Evolutionary conservation across 2,113 vertebrate species (phyloP), one percentile per base, ranked within the genome.

Genomic region (Dascyllus trimaculatus): DNA sequence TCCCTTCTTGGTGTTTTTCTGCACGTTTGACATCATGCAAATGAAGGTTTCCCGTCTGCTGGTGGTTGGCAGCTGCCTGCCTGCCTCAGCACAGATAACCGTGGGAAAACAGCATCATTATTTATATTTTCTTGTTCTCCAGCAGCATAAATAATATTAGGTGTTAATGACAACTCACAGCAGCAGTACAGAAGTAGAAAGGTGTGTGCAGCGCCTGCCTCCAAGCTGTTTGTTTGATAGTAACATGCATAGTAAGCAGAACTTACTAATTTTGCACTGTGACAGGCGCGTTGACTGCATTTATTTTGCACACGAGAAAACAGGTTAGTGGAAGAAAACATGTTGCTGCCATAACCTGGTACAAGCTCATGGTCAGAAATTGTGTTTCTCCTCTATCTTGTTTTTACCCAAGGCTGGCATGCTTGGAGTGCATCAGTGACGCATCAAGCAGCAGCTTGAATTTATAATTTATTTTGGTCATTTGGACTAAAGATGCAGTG

Each of bases 21-120:
- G 54, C 15, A 68, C 63, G 57, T 88, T 73, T 87, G 87, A 88
- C 89, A 82, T 49, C 35, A 52, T 90, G 86, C 88, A 92, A 92
- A 93, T 89, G 81, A 88, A 82, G 78, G 35, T 60, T 73, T 67
- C 76, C 73, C 58, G 58, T 71, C 46, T 51, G 35, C 66, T 15
- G 60, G 11, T 75, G 48, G 84, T 86, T 84, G 87, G 71, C 84
- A 78, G 88, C 81, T 88, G 87, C 78, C 67, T 29, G 75, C 48
- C 80, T 75, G 71, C 38, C 78, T 80, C 71, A 18, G 66, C 76
- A 59, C 84, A 78, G 78, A 85, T 72, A 86, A 75, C 71, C 70
- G 26, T 62, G 56, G 45, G 59, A 88, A 77, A 84, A 72, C 71
- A 17, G 35, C 77, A 63, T 78, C 70, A 51, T 71, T 85, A 70